Evolutionary conservation across 2,888 invertebrate genomes (phyloP), one percentile per base, ranked within the genome.

Genomic region (Abscondita cerata): DNA sequence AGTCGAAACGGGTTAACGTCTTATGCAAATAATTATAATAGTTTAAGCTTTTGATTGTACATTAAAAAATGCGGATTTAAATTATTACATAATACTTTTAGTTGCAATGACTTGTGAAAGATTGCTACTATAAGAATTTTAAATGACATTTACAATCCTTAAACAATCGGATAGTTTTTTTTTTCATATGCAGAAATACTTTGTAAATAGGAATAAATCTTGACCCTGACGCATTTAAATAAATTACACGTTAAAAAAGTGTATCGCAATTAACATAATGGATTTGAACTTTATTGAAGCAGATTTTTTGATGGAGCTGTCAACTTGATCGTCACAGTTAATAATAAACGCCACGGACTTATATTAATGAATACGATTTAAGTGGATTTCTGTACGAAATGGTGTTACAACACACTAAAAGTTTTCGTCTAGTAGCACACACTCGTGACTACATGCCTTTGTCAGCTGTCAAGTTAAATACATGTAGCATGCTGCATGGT

Each of bases 381-480:
- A 52, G 40, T 52, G 20, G 11, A 18, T 52, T 38, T 40, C 19
- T 8, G 40, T 12, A 47, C 20, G 19, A 19, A 20, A 20, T 11
- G 6, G 51, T 52, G 52, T 59, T 59, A 48, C 59, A 54, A 59
- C 59, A 59, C 36, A 53, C 46, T 20, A 50, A 61, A 54, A 61
- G 55, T 44, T 55, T 25, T 59, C 53, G 44, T 60, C 52, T 61
- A 48, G 57, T 58, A 58, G 61, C 61, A 59, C 38, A 50, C 40
- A 52, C 53, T 64, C 64, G 59, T 54, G 61, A 61, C 65, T 55
- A 48, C 60, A 52, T 65, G 59, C 47, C 57, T 51, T 52, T 55
- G 65, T 62, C 65, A 62, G 62, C 62, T 65, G 65, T 65, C 65
- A 65, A 55, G 48, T 52, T 59, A 31, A 36, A 59, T 62, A 62